Evolutionary conservation across 2,888 invertebrate genomes (phyloP).

Genomic region (Adela reaumurella): DNA sequence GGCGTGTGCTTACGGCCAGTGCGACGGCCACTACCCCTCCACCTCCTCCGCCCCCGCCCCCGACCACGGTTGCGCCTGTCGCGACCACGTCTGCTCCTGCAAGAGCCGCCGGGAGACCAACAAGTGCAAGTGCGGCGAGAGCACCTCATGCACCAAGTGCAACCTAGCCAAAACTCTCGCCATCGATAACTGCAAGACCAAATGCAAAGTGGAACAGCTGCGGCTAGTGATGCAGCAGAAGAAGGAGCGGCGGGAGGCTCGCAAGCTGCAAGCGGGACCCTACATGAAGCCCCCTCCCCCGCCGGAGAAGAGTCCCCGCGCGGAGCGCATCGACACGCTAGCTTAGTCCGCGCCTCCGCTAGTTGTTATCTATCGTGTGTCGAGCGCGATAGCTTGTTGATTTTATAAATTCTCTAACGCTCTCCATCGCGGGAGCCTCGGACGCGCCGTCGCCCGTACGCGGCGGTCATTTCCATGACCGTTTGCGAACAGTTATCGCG

Average conservation of each 20-base stretch:
- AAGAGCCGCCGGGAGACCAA: constrained; percentile 1
- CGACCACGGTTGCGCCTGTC: constrained; percentile 24
- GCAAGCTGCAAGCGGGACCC: constrained; percentile 66
- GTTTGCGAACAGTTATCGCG: too few relatives aligned
- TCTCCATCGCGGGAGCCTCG: too few relatives aligned
- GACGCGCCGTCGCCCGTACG: too few relatives aligned
- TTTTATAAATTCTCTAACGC: too few relatives aligned
- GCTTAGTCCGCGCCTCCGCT: constrained; percentile 26
- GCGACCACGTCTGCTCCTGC: constrained; percentile 13
- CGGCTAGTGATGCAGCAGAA: constrained; percentile 88
- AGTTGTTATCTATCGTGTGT: constrained; percentile 6
- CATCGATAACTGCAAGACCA: constrained; percentile 72
- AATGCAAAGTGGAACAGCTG: constrained; percentile 83
- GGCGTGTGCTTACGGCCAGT: constrained; percentile 34
- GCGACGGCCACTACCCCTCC: constrained; percentile 28
- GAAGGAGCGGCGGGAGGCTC: constrained; percentile 76
- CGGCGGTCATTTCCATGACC: too few relatives aligned
- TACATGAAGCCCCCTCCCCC: constrained; percentile 59
- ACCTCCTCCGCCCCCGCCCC: constrained; percentile 17
- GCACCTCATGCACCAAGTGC: constrained; percentile 38
- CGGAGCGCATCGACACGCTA: constrained; percentile 58
- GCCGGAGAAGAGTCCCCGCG: constrained; percentile 73
- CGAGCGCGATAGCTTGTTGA: constrained; percentile 6
- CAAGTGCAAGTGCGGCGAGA: constrained; percentile 9
- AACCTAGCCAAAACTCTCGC: constrained; percentile 51